phyloP scores from a whole-genome alignment of 2,797 vertebrate species.

The Micromesistius poutassou region DNA sequence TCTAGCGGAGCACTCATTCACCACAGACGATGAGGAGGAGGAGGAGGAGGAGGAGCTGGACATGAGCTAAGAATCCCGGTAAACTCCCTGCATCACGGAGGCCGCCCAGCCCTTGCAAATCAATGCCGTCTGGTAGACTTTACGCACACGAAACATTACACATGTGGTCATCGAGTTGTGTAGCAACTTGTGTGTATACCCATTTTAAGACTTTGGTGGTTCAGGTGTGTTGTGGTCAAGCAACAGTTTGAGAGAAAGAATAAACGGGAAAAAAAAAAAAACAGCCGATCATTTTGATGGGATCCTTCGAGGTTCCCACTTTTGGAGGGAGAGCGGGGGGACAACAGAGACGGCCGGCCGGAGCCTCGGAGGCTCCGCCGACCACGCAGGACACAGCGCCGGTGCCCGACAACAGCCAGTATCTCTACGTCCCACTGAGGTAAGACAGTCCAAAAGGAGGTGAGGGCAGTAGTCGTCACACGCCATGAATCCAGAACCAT shows the following conservation, averaged over 20 bases:
- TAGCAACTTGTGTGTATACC: neutral
- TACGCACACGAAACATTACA: neutral
- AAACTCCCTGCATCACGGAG: conserved; percentile 36
- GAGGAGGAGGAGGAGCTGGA: conserved; percentile 25
- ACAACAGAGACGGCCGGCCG: neutral
- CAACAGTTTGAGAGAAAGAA: neutral
- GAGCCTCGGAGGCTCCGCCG: neutral
- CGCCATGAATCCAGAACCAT: neutral
- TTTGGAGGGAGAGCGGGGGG: neutral
- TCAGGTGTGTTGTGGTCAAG: conserved; percentile 6
- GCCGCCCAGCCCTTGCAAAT: conserved; percentile 34
- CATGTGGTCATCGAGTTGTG: neutral
- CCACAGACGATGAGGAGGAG: conserved; percentile 30
- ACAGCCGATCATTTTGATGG: neutral
- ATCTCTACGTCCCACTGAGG: conserved; percentile 70
- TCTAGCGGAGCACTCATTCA: conserved; percentile 52
- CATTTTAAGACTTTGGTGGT: conserved; percentile 45
- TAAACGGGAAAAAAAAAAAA: neutral
- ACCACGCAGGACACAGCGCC: neutral
- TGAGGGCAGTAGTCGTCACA: conserved; percentile 42
- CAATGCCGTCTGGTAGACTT: conserved; percentile 23
- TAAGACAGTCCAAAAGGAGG: conserved; percentile 84
- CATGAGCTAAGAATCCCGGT: conserved; percentile 16
- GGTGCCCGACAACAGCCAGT: neutral
- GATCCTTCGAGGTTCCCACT: neutral